A percentile compares a stretch with the other conserved stretches of the same genome.
Conservation (phyloP, 2,797 vertebrate genomes). For the Pantherophis alleghaniensis region DNA sequence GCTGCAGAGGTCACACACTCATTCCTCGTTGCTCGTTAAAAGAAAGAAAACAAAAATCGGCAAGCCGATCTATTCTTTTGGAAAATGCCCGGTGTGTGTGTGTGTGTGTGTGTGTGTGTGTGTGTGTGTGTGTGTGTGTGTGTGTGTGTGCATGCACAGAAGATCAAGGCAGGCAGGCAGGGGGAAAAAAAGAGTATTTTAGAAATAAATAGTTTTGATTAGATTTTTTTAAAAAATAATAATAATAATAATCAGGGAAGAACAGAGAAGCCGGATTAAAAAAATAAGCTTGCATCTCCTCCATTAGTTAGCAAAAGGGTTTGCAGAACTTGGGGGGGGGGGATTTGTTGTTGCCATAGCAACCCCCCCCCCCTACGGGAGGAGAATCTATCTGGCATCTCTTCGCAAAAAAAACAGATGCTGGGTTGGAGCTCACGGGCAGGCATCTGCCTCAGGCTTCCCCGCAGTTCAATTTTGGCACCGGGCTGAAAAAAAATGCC, state of each 20-base stretch:
- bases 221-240: accelerated
- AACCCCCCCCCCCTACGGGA: not conserved
- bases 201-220: not conserved
- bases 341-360: not conserved
- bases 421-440: too few relatives aligned
- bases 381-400: constrained; percentile 6
- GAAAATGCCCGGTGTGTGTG: too few relatives aligned
- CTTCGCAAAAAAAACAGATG: not conserved
- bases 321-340: not conserved
- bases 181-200: not conserved
- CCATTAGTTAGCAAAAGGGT: not conserved
- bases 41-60: not conserved
- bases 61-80: not conserved
- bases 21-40: not conserved
- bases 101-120: too few relatives aligned
- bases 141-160: not conserved
- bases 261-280: accelerated
- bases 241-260: not conserved
- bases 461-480: not conserved
- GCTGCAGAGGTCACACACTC: not conserved
- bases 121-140: too few relatives aligned
- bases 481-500: not conserved
- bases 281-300: not conserved
- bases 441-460: not conserved
- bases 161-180: not conserved